Conservation (phyloP, 2,113 vertebrate species). For the Setophaga petechia region DNA sequence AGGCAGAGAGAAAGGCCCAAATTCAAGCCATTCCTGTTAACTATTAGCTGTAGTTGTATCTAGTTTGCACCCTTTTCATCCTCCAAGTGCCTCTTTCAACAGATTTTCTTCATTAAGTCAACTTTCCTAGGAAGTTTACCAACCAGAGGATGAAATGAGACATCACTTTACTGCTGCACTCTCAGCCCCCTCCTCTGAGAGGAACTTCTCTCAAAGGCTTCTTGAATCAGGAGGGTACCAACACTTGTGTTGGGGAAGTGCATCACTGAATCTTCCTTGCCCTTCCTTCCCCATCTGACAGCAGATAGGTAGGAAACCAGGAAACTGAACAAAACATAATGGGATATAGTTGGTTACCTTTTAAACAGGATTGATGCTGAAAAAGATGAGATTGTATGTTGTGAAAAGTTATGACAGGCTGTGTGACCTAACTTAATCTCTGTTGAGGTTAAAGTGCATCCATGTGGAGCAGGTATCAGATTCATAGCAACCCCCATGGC, state of each 20-base stretch:
- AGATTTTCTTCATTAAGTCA: not conserved
- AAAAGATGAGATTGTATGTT: not conserved
- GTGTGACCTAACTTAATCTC: not conserved
- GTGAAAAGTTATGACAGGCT: not conserved
- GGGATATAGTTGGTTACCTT: not conserved
- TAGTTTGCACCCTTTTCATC: fast-evolving
- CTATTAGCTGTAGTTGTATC: not conserved
- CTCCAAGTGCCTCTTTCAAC: not conserved
- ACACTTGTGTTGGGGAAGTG: not conserved
- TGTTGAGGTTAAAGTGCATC: not conserved
- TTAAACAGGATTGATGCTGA: not conserved
- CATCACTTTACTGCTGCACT: not conserved
- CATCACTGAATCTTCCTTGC: not conserved
- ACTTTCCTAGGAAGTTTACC: not conserved
- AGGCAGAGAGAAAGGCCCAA: not conserved
- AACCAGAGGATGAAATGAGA: not conserved
- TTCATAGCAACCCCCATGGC: no score
- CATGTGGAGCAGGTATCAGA: not conserved
- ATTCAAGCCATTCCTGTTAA: not conserved
- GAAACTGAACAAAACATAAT: not conserved
- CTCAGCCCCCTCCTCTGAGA: not conserved
- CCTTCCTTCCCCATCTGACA: not conserved
- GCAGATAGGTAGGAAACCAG: not conserved
- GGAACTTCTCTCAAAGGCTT: not conserved
- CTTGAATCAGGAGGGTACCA: not conserved